These are phyloP conservation scores for Calliphora vicina DNA, from an alignment of 1,140 invertebrate species.

Conservation along the genomic window DNA sequence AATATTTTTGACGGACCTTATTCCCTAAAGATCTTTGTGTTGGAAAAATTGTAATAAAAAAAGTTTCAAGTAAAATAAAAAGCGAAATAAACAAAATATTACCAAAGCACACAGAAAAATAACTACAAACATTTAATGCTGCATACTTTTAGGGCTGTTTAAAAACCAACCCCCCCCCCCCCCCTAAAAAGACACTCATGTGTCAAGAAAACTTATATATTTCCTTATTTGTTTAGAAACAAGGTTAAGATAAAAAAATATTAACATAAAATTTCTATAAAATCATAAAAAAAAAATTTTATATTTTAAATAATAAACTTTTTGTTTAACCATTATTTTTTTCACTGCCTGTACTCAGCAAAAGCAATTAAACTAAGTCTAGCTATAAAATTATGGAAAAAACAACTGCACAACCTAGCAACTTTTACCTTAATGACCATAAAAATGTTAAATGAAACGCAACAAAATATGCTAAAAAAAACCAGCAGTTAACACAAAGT, in stretches of 20 bases:
- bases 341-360: neutral
- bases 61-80: neutral
- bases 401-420: neutral
- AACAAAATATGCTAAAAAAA: neutral
- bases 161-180: neutral
- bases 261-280: neutral
- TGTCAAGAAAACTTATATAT: neutral
- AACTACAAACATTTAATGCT: neutral
- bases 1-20: slow-evolving; percentile 10
- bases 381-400: neutral
- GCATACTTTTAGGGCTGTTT: slow-evolving; percentile 14
- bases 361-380: slow-evolving; percentile 26
- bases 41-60: neutral
- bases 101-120: neutral
- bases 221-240: neutral
- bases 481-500: neutral
- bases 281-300: too few relatives aligned
- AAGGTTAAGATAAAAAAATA: neutral
- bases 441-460: neutral
- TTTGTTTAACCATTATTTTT: too few relatives aligned
- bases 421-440: slow-evolving; percentile 4
- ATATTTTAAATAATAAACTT: too few relatives aligned
- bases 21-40: neutral
- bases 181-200: neutral
- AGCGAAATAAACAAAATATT: neutral